phyloP scores from a whole-genome alignment of 2,797 vertebrate genomes.

The Aldrovandia affinis region DNA sequence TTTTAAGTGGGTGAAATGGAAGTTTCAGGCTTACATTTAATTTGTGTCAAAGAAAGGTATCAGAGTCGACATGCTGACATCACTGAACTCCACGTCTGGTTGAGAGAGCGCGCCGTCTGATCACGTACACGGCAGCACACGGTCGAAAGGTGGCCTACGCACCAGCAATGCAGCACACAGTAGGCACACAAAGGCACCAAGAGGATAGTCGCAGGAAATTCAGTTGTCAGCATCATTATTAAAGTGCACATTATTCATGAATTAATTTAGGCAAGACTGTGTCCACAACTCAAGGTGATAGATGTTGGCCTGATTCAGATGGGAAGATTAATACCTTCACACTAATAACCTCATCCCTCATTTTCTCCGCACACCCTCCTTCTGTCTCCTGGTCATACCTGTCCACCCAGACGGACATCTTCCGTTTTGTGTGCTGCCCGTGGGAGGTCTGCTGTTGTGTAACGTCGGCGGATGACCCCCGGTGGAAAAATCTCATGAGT shows the following conservation, averaged over 20 bases:
- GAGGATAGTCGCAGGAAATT: not conserved
- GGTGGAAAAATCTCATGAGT: too few species aligned
- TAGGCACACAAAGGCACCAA: not conserved
- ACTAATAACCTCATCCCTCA: slow-evolving; percentile 20
- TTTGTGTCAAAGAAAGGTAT: not conserved
- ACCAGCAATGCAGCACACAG: not conserved
- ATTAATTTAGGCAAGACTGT: slow-evolving; percentile 18
- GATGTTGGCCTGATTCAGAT: slow-evolving; percentile 7
- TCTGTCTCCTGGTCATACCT: not conserved
- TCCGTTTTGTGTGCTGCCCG: not conserved
- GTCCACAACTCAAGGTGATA: slow-evolving; percentile 15
- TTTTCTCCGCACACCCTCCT: not conserved
- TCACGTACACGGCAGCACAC: not conserved
- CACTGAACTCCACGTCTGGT: not conserved
- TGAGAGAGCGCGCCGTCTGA: not conserved
- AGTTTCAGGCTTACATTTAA: not conserved
- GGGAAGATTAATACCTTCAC: slow-evolving; percentile 17
- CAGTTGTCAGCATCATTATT: slow-evolving; percentile 1
- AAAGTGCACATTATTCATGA: slow-evolving; percentile 5
- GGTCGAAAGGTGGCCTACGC: not conserved
- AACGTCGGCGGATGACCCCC: too few species aligned
- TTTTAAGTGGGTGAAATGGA: not conserved
- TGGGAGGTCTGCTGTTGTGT: not conserved
- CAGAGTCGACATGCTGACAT: not conserved
- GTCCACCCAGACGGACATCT: not conserved